Percentiles rank a stretch among this genome's conserved stretches.
Conservation (phyloP, 2,797 vertebrate genomes). For the Rhabdophis nuchalis region DNA sequence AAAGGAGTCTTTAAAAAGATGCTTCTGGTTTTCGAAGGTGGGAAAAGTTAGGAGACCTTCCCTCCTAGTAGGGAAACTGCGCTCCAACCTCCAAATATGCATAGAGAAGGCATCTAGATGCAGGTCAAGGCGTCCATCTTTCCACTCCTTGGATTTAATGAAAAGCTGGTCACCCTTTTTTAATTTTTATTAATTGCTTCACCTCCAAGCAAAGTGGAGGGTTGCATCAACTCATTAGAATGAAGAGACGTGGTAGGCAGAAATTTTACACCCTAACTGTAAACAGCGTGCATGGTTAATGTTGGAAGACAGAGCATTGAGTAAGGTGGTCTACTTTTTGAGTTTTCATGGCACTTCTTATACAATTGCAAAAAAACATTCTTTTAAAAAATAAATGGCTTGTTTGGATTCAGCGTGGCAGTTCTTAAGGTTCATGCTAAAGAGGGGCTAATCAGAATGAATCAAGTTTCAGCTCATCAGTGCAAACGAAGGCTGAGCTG, state of each 20-base stretch:
- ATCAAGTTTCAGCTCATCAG: fast-evolving
- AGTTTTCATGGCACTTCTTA: neutral
- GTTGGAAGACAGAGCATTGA: constrained; percentile 17
- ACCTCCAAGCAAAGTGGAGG: constrained; percentile 30
- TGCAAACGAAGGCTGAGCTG: neutral
- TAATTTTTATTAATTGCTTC: neutral
- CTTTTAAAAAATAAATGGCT: constrained; percentile 17
- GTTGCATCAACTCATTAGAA: constrained; percentile 35
- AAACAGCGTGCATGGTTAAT: neutral
- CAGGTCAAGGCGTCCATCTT: constrained; percentile 14
- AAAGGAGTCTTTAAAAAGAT: neutral
- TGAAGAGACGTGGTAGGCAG: neutral
- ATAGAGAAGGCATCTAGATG: neutral
- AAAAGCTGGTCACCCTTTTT: neutral
- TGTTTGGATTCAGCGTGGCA: neutral
- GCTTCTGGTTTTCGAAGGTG: neutral
- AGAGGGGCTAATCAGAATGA: neutral
- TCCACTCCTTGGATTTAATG: constrained; percentile 26
- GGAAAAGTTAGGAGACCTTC: neutral
- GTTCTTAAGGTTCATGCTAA: neutral
- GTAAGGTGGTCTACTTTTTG: neutral
- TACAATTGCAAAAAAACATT: neutral
- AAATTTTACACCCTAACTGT: neutral
- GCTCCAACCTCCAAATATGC: neutral
- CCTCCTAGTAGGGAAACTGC: neutral